Conservation (phyloP, 2,888 invertebrate genomes). For the Alcis repandata region DNA sequence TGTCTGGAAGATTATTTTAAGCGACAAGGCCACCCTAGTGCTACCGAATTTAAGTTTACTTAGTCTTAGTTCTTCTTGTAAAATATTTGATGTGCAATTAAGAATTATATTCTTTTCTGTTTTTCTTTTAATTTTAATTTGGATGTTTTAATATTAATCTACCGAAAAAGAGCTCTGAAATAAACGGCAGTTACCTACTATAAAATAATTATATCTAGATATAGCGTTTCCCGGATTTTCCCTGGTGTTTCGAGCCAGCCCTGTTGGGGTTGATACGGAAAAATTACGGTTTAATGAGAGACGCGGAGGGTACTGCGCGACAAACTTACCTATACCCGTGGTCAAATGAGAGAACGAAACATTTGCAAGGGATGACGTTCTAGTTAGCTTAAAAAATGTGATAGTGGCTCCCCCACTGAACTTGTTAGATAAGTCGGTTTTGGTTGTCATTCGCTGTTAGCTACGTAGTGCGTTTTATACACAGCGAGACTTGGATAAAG, state of each 20-base stretch:
- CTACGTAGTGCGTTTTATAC: slow-evolving; percentile 18
- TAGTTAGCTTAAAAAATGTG: background rate
- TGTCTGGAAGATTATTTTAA: too few relatives aligned
- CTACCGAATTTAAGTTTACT: too few relatives aligned
- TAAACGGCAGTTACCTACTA: too few relatives aligned
- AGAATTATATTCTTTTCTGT: too few relatives aligned
- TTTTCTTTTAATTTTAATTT: too few relatives aligned
- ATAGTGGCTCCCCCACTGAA: background rate
- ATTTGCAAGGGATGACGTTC: background rate
- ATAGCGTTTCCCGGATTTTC: slow-evolving; percentile 7
- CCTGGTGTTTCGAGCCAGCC: slow-evolving; percentile 24
- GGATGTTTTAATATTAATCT: too few relatives aligned
- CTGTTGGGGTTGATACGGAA: slow-evolving; percentile 65
- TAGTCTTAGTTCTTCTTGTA: too few relatives aligned
- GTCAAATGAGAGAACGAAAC: background rate
- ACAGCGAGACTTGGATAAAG: slow-evolving; percentile 21
- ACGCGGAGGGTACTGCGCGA: slow-evolving; percentile 48
- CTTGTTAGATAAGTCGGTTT: background rate
- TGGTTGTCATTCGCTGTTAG: slow-evolving; percentile 29
- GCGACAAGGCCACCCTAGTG: too few relatives aligned
- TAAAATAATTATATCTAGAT: background rate
- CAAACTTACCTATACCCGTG: background rate
- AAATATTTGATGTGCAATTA: too few relatives aligned
- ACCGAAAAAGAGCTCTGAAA: too few relatives aligned
- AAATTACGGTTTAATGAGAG: slow-evolving; percentile 62